Conservation (phyloP, 2,888 invertebrate species). For the Molorchus minor region DNA sequence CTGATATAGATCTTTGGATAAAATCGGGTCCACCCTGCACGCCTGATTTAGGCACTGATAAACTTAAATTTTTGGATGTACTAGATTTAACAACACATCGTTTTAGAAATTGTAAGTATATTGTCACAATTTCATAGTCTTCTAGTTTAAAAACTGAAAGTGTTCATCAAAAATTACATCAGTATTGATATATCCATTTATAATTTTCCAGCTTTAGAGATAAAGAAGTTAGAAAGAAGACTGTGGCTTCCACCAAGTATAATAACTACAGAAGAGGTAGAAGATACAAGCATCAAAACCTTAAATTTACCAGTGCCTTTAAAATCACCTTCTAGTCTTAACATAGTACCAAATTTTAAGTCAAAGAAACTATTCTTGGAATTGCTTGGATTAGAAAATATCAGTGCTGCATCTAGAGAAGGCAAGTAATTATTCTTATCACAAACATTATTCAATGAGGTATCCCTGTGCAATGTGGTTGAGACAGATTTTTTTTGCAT, state of each 20-base stretch:
- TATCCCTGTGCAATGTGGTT: too few relatives aligned
- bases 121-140: background rate
- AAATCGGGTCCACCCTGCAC: constrained; percentile 67
- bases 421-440: constrained; percentile 63
- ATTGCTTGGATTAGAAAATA: constrained; percentile 67
- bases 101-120: constrained; percentile 68
- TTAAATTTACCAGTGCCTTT: constrained; percentile 65
- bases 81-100: constrained; percentile 72
- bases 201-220: constrained; percentile 65
- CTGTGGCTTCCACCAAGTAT: constrained; percentile 58
- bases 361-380: constrained; percentile 71
- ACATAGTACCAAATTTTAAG: constrained; percentile 63
- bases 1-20: constrained; percentile 63
- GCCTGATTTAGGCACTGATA: constrained; percentile 64
- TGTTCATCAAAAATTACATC: background rate
- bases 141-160: background rate
- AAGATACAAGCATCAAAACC: constrained; percentile 47
- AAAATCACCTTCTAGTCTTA: constrained; percentile 63
- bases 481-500: too few relatives aligned
- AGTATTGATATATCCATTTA: background rate
- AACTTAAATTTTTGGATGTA: constrained; percentile 70
- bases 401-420: constrained; percentile 67
- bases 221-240: constrained; percentile 70
- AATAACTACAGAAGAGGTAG: constrained; percentile 55
- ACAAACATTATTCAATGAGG: too few relatives aligned